Percentiles rank a stretch among this genome's conserved stretches.
phyloP scores from a whole-genome alignment of 2,113 vertebrate species.

The Philantomba maxwellii region DNA sequence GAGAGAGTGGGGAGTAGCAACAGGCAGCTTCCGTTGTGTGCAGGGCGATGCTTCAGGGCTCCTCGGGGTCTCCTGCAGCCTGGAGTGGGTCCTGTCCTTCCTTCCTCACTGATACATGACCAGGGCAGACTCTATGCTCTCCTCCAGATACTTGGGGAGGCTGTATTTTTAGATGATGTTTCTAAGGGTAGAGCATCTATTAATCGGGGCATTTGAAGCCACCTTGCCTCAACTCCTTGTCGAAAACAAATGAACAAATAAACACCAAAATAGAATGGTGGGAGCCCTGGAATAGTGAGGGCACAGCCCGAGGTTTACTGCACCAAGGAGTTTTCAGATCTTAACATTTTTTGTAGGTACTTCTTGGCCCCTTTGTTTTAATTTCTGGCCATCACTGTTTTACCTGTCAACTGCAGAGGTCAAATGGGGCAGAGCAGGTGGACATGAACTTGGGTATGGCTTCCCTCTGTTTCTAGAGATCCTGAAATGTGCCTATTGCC shows the following conservation, averaged over 20 bases:
- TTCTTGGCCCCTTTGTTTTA: neutral
- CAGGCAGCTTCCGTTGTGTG: neutral
- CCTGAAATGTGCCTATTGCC: neutral
- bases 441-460: neutral
- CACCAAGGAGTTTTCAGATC: neutral
- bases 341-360: neutral
- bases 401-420: neutral
- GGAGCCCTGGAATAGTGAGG: neutral
- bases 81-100: neutral
- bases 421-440: neutral
- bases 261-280: neutral
- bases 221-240: neutral
- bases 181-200: neutral
- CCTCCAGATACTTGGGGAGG: neutral
- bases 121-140: neutral
- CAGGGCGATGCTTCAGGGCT: neutral
- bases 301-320: neutral
- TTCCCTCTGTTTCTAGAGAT: neutral
- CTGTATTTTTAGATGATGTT: neutral
- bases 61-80: neutral
- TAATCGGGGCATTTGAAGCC: neutral
- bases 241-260: neutral
- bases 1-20: neutral
- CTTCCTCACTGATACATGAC: neutral
- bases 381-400: neutral